phyloP scores from a whole-genome alignment of 2,888 invertebrate genomes.

The Stegana nigrithorax region DNA sequence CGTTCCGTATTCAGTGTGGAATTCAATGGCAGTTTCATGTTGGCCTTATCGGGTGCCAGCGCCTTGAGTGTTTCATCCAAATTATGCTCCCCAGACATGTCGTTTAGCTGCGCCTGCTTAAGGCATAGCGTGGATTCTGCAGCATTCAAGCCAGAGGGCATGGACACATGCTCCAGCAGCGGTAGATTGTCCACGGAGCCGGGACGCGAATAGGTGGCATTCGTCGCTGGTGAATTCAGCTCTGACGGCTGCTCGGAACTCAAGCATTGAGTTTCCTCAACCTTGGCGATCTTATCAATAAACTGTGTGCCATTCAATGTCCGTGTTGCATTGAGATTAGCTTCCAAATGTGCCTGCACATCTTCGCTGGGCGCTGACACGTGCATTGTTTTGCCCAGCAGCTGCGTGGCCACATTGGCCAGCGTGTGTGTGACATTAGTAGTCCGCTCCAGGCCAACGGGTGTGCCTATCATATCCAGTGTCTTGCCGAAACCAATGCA shows the following conservation, averaged over 20 bases:
- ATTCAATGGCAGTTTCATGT: conserved; percentile 64
- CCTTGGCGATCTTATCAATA: not conserved
- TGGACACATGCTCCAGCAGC: conserved; percentile 57
- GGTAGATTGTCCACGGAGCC: conserved; percentile 53
- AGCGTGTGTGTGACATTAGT: too few species aligned
- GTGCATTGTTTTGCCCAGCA: not conserved
- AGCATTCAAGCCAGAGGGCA: conserved; percentile 55
- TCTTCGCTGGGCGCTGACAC: not conserved
- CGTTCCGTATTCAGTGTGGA: conserved; percentile 64
- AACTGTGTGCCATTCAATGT: not conserved
- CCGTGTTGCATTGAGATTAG: not conserved
- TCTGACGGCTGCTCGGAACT: conserved; percentile 2
- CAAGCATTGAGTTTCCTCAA: not conserved
- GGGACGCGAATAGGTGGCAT: conserved; percentile 44
- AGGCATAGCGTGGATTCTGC: conserved; percentile 26
- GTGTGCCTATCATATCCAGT: too few species aligned
- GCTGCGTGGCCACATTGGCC: too few species aligned
- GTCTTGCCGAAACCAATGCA: conserved; percentile 40
- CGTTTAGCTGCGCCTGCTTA: conserved; percentile 13
- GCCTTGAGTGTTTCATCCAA: conserved; percentile 54
- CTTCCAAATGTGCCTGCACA: conserved; percentile 15
- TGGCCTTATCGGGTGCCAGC: conserved; percentile 54
- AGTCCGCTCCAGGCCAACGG: too few species aligned
- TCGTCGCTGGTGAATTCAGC: conserved; percentile 35
- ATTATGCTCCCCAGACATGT: conserved; percentile 21